Evolutionary conservation across 2,888 invertebrate genomes (phyloP), one percentile per base, ranked within the genome.

Genomic region (Mythimna lalbum): DNA sequence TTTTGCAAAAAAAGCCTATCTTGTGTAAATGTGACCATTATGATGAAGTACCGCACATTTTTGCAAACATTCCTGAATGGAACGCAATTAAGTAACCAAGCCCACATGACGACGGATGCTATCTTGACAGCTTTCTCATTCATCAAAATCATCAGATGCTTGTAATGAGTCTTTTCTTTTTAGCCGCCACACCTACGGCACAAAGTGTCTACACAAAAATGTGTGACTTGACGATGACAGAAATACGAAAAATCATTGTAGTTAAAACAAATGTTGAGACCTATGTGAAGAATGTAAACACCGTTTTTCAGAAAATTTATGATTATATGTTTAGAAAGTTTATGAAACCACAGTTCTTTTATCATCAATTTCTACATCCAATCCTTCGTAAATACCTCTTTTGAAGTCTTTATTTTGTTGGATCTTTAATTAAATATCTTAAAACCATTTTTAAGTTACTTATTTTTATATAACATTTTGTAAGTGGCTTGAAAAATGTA

Each of bases 111-210:
- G 5, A 23, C 33, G 19, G 33, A 33, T 27, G 23, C 17, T 69
- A 76, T 73, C 70, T 77, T 10, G 55, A 60, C 49, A 39, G 39
- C 12, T 60, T n/a, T 14, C 33, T 49, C 77, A 73, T 69, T 77
- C 17, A 73, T 73, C 77, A 73, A 68, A 53, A 39, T 66, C 75
- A 14, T 47, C 7, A 53, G 39, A n/a, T 43, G 3, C 12, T 59
- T 12, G 4, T 14, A 2, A 19, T 52, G 2, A 69, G 23, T 19
- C 4, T 49, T 27, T 33, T 60, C 33, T 50, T 21, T 53, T 31
- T 60, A 68, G n/a, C 27, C 27, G 39, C 14, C 43, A 47, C 19
- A 39, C 19, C 47, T 5, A 12, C 5, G 6, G 4, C 21, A 43
- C 31, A 21, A 27, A 47, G 12, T 5, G 4, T 39, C 10, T 23